Base-by-base conservation (phyloP, 1,140 invertebrate species). In the Ruditapes philippinarum region DNA sequence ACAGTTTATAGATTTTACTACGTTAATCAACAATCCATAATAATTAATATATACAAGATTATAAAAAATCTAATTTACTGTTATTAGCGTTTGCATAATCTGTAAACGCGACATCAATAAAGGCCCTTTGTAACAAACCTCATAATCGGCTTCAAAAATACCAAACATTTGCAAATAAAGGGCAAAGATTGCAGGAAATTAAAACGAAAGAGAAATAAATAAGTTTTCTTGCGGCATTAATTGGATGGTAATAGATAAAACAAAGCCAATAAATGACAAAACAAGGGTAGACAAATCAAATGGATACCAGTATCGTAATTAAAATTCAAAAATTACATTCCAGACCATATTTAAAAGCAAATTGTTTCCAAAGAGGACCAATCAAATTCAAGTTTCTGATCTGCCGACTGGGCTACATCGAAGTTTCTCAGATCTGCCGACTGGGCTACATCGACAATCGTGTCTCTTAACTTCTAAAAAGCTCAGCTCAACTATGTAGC, bases 141-240 rank as follows among this genome's bases (percentile, higher is more conserved):
- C 57, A 28, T n/a, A 45, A n/a, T 28, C 5, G 28, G 57, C 57
- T 62, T 62, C 57, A 62, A 45, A 62, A 62, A 62, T 28, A 62
- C 28, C 57, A 62, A 62, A 62, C n/a, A 62, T 28, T 62, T 62
- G 57, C 57, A 62, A 62, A 62, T n/a, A 62, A 62, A 62, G 57
- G 57, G 57, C 57, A 62, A 62, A 62, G 57, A n/a, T 28, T 62
- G 57, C 22, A 62, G 57, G 57, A 62, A 62, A 62, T 62, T 28
- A 45, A 62, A n/a, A 62, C 28, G 57, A n/a, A 25, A 28, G 19
- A 7, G 14, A 62, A 28, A 28, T 62, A 62, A 25, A 28, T 28
- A 62, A 22, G 14, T n/a, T 11, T 57, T 57, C 5, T 57, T 62
- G 57, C 9, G 22, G n/a, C 14, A n/a, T 28, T n/a, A 62, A 62